Evolutionary conservation across 2,888 invertebrate genomes (phyloP), one percentile per base, ranked within the genome.

Genomic region (Acanthosoma haemorrhoidale): DNA sequence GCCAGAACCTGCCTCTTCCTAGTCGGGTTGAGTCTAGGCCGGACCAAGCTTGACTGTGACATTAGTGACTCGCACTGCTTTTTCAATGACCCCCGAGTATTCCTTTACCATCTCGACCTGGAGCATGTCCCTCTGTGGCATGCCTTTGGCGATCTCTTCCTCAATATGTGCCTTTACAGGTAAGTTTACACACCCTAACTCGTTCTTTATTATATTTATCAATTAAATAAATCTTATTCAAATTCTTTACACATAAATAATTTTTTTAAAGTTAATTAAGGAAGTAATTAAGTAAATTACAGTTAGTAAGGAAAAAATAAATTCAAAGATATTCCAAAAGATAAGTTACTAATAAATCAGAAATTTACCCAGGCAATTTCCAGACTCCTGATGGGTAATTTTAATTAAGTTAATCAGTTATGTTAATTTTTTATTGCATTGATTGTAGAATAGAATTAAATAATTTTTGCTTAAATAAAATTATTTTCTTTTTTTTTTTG

Each of bases 1-100:
- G 87, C 87, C 0, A 84, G 87, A 2, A 86, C 87, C 11, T 85
- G 86, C 0, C 80, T 87, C 78, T 82, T 87, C 0, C 77, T 88
- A 2, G 83, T 85, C 0, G 82, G 51, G 2, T 51, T 25, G 6
- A 25, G 51, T 6, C 3, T 51, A 6, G 39, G 13, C n/a, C 6
- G 70, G 76, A 75, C 6, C 4, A 51, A 3, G 51, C 2, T 51
- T 21, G 0, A 1, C n/a, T 51, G 51, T n/a, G 21, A 21, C 3
- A 13, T n/a, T 13, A 25, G 29, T 2, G n/a, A 13, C 0, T 3
- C 51, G n/a, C 25, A 51, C 8, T 51, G 51, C 29, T 2, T 25
- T 25, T 4, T 51, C 51, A 51, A 51, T n/a, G 51, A 51, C 3
- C 51, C 51, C 2, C 51, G 51, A n/a, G 51, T 51, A 13, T 4